Conservation (phyloP, 2,113 vertebrate genomes). For the Microcebus tavaratra region DNA sequence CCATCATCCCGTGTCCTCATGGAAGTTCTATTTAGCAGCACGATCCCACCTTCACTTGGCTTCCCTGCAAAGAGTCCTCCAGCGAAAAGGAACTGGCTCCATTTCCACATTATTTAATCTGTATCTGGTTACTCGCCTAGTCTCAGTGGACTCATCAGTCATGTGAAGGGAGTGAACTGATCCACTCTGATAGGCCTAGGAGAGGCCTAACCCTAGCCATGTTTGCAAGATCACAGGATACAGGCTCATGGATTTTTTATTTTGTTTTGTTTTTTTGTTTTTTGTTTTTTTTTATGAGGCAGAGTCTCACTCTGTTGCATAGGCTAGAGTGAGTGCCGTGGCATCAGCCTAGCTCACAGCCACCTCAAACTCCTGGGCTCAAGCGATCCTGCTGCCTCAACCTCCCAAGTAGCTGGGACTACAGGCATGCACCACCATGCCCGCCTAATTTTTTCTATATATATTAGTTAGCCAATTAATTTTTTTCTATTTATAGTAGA, state of each 20-base stretch:
- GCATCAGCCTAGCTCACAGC: too few species aligned
- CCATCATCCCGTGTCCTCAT: neutral
- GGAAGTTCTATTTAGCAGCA: neutral
- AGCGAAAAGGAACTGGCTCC: neutral
- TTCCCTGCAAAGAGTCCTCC: neutral
- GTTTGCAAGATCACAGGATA: neutral
- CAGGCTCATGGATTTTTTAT: neutral
- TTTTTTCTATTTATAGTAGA: too few species aligned
- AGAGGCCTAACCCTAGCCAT: neutral
- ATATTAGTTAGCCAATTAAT: too few species aligned
- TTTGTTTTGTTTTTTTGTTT: too few species aligned
- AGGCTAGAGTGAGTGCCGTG: too few species aligned
- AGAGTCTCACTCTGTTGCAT: too few species aligned
- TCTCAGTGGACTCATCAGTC: neutral
- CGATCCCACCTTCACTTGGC: neutral
- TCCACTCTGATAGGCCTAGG: neutral
- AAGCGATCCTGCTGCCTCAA: too few species aligned
- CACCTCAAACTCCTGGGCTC: too few species aligned
- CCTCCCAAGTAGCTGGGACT: too few species aligned
- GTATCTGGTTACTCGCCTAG: neutral
- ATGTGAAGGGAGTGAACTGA: slow-evolving; percentile 5
- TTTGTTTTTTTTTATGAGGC: too few species aligned
- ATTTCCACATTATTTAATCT: neutral
- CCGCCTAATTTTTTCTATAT: too few species aligned
- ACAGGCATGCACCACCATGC: too few species aligned